These are phyloP conservation scores for Peromyscus maniculatus DNA, from an alignment of 2,113 vertebrate genomes.

Conservation along the genomic window DNA sequence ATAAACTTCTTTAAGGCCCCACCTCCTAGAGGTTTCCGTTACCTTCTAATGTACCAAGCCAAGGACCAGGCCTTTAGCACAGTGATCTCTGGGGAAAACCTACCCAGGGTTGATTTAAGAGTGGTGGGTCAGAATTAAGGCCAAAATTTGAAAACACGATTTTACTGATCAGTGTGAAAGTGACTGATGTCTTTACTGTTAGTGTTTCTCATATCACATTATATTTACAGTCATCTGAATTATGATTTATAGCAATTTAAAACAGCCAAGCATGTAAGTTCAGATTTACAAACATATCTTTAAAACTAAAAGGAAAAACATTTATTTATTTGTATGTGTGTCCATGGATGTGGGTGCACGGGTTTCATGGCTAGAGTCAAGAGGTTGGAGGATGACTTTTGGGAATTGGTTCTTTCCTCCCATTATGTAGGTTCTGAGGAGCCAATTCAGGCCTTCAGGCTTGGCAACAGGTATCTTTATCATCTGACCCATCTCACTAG, in stretches of 20 bases:
- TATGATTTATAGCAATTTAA: neutral
- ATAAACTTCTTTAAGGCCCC: neutral
- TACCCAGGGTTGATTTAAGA: neutral
- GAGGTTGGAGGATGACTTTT: neutral
- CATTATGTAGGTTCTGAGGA: too few relatives aligned
- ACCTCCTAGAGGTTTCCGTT: neutral
- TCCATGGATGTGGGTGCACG: neutral
- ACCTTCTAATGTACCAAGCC: neutral
- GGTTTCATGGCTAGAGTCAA: neutral
- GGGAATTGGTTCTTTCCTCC: neutral
- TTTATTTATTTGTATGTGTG: neutral
- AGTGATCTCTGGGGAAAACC: neutral
- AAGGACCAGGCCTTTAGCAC: neutral
- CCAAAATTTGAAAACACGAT: neutral
- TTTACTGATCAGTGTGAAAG: neutral
- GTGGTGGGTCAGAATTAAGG: neutral
- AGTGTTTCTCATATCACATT: neutral
- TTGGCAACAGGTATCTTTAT: neutral
- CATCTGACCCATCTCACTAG: neutral
- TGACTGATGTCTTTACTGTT: conserved; percentile 6
- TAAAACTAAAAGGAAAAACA: neutral
- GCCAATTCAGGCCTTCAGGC: neutral
- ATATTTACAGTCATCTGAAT: neutral
- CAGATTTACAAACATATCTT: conserved; percentile 9
- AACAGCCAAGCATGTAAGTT: neutral